Base-by-base conservation (phyloP, 2,888 invertebrate species). In the Ceraclea dissimilis region DNA sequence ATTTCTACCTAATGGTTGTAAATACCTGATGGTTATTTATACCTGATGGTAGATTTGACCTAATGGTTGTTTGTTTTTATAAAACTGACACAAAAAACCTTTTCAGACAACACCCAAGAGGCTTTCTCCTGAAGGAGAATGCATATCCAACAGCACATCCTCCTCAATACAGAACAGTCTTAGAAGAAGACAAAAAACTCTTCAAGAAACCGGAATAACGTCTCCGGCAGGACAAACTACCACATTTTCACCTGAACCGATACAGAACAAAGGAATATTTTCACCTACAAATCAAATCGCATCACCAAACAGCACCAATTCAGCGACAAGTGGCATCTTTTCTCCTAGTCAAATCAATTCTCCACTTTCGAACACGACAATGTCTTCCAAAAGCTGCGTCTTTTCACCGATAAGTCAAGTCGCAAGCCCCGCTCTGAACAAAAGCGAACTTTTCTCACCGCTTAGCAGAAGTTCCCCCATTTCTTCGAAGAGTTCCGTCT, bases 121-220 rank as follows among this genome's bases (percentile, higher is more conserved):
- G 65, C 76, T 85, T 71, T 85, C 86, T 58, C 86, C 86, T 49
- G 86, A 86, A 67, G 85, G 85, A 62, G 81, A 82, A 67, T 79
- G 80, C 69, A 72, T 76, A 65, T 78, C 73, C 69, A 77, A 79
- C 63, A 83, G 84, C 64, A 76, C 84, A 60, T 82, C 84, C 63
- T 85, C 71, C 67, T 73, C 85, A 65, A 84, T 85, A 70, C 83
- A 84, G 64, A 84, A 83, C 70, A 80, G 81, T 69, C 80, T 84
- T 63, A 84, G 83, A 70, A 79, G 80, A 69, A 80, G 79, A 70
- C 70, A 78, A 64, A 79, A 80, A 68, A 77, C 79, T 63, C 72
- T 73, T 64, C 75, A 81, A 68, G 71, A 72, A 63, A 66, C 66
- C 62, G 76, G 75, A 58, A 67, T 71, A 26, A 72, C 69, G 67